phyloP scores from a whole-genome alignment of 2,113 vertebrate species.

The Peromyscus polionotus region DNA sequence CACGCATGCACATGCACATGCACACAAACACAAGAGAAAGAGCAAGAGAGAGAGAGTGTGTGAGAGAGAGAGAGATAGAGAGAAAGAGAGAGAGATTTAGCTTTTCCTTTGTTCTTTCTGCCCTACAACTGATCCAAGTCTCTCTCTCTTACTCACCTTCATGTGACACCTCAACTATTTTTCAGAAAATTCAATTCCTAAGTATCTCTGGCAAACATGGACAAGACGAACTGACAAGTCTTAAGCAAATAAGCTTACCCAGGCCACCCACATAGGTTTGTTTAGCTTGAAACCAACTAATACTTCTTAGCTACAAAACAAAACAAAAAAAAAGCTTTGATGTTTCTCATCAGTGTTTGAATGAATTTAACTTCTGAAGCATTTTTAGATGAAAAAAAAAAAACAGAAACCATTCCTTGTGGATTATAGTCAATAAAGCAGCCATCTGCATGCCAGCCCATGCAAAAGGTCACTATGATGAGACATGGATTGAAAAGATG shows the following conservation, averaged over 20 bases:
- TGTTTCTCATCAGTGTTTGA: conserved; percentile 52
- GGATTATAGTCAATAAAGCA: conserved; percentile 54
- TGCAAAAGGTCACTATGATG: conserved; percentile 15
- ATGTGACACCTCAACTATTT: background rate
- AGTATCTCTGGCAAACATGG: background rate
- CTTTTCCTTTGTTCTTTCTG: conserved; percentile 2
- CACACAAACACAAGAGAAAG: background rate
- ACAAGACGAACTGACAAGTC: conserved; percentile 27
- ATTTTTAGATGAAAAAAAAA: conserved; percentile 19
- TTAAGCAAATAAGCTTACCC: conserved; percentile 51
- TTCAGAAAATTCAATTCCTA: conserved; percentile 32
- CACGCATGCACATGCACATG: too few relatives aligned
- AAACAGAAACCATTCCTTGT: conserved; percentile 31
- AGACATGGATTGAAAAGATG: background rate
- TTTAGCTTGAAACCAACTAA: conserved; percentile 47
- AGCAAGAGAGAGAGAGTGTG: background rate
- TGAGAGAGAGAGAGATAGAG: background rate
- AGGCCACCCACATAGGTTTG: conserved; percentile 48
- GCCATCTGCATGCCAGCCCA: background rate
- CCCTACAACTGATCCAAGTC: background rate
- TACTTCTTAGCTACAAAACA: conserved; percentile 19
- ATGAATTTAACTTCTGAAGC: conserved; percentile 29
- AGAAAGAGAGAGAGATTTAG: background rate
- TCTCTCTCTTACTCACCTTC: background rate
- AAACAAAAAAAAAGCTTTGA: background rate